These are phyloP conservation scores for Meteorus sp. DNA, from an alignment of 1,140 invertebrate genomes.

Conservation along the genomic window DNA sequence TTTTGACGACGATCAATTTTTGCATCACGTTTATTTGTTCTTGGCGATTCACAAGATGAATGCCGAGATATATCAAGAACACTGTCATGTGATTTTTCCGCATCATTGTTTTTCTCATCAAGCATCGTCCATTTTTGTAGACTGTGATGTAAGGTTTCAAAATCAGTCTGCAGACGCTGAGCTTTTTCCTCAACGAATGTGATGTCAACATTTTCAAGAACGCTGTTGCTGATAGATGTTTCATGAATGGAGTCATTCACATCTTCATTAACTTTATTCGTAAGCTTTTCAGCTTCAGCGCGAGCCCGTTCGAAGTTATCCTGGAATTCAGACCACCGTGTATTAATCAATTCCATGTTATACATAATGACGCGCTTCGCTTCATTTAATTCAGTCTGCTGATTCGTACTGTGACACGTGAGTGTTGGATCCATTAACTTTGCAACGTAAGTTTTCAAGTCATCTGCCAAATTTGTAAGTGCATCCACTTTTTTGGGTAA, in stretches of 20 bases:
- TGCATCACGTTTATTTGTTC: slow-evolving; percentile 20
- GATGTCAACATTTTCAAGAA: slow-evolving; percentile 28
- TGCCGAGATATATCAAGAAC: slow-evolving; percentile 8
- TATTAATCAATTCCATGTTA: slow-evolving; percentile 38
- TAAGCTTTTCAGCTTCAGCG: slow-evolving; percentile 32
- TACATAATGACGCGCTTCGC: slow-evolving; percentile 36
- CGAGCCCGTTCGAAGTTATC: slow-evolving; percentile 40
- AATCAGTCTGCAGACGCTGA: slow-evolving; percentile 28
- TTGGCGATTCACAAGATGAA: slow-evolving; percentile 11
- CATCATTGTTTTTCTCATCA: slow-evolving; percentile 36
- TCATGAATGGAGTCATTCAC: slow-evolving; percentile 33
- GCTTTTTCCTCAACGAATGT: slow-evolving; percentile 38
- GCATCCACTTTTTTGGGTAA: slow-evolving; percentile 14
- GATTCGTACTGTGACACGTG: slow-evolving; percentile 33
- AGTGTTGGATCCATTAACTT: slow-evolving; percentile 41
- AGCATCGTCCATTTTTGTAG: slow-evolving; percentile 30
- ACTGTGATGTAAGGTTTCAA: slow-evolving; percentile 35
- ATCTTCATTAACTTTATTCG: slow-evolving; percentile 38
- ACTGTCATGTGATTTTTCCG: slow-evolving; percentile 32
- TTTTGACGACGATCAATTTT: slow-evolving; percentile 25
- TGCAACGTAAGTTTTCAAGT: slow-evolving; percentile 34
- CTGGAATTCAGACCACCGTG: slow-evolving; percentile 37
- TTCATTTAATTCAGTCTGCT: slow-evolving; percentile 38
- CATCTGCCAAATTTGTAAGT: slow-evolving; percentile 30
- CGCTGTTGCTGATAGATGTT: slow-evolving; percentile 29